Evolutionary conservation across 2,797 vertebrate genomes (phyloP).

Genomic region (Myiotriccus ornatus): DNA sequence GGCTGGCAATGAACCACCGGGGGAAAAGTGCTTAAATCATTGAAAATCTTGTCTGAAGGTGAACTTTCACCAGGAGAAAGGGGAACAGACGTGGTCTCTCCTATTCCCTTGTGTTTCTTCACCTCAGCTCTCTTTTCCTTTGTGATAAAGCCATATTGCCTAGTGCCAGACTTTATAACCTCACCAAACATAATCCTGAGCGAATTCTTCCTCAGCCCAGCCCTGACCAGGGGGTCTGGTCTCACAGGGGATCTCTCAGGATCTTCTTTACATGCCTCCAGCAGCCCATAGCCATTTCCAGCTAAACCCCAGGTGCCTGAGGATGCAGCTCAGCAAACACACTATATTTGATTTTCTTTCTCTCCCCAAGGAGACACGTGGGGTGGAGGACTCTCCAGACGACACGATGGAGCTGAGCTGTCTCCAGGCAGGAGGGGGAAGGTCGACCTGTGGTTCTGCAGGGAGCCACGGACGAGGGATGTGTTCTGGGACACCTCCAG

Average conservation of each 20-base stretch:
- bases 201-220: background rate
- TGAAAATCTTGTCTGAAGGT: background rate
- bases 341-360: background rate
- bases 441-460: conserved; percentile 68
- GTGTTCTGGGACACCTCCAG: conserved; percentile 79
- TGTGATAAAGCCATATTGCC: background rate
- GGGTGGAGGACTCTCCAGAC: background rate
- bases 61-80: background rate
- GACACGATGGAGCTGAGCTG: background rate
- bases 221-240: fast-evolving
- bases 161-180: background rate
- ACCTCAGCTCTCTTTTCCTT: background rate
- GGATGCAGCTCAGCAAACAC: background rate
- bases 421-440: conserved; percentile 23
- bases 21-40: background rate
- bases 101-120: background rate
- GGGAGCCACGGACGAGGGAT: conserved; percentile 62
- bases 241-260: background rate
- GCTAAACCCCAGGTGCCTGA: background rate
- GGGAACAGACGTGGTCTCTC: background rate
- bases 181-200: background rate
- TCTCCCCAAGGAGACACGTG: conserved; percentile 36
- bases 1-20: fast-evolving
- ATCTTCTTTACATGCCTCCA: background rate
- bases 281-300: background rate